A percentile compares a stretch with the other conserved stretches of the same genome.
Evolutionary conservation across 2,888 invertebrate species (phyloP).

Genomic region (Dryomyza anilis): DNA sequence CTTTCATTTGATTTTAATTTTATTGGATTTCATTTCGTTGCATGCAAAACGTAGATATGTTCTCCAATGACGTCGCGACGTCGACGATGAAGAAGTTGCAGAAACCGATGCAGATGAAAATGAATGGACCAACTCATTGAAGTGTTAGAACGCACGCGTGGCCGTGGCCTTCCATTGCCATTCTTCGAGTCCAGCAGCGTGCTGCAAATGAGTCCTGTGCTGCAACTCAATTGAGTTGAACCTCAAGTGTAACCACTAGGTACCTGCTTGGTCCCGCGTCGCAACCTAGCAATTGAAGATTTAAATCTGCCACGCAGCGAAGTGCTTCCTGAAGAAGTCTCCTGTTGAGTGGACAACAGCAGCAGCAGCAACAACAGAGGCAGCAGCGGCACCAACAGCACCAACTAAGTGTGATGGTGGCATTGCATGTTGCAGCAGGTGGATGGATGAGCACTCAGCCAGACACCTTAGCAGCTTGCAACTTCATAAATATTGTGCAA

Average conservation of each 20-base stretch:
- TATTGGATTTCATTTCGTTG: slow-evolving; percentile 11
- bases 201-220: neutral
- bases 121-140: neutral
- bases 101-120: slow-evolving; percentile 1
- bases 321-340: slow-evolving; percentile 15
- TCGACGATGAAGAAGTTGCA: neutral
- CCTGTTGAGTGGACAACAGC: neutral
- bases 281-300: slow-evolving; percentile 3
- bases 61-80: too few relatives aligned
- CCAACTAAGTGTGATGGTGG: slow-evolving; percentile 34
- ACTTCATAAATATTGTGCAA: slow-evolving; percentile 24
- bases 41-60: too few relatives aligned
- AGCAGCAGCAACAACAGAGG: too few relatives aligned
- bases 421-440: slow-evolving; percentile 38
- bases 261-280: neutral
- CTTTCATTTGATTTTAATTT: slow-evolving; percentile 22
- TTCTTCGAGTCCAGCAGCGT: too few relatives aligned
- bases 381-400: too few relatives aligned
- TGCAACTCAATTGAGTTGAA: slow-evolving; percentile 9
- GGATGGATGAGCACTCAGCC: slow-evolving; percentile 19
- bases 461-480: slow-evolving; percentile 3
- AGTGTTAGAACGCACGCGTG: slow-evolving; percentile 16
- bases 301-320: slow-evolving; percentile 16
- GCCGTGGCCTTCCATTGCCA: neutral
- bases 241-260: neutral